Conservation (phyloP, 2,113 vertebrate species). For the Perca fluviatilis region DNA sequence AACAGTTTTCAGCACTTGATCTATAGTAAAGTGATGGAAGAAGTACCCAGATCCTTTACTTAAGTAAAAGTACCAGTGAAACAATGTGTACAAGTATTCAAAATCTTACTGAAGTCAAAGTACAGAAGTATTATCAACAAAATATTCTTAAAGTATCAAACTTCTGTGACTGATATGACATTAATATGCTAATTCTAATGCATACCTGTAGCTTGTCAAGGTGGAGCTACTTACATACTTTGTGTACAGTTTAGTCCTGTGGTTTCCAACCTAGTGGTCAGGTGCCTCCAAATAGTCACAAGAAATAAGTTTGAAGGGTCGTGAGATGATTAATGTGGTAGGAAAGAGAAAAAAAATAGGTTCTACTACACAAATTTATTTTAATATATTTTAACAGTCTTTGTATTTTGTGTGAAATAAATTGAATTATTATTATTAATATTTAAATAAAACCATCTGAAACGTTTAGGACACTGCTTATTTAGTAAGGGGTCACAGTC, state of each 20-base stretch:
- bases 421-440: background rate
- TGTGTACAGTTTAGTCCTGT: too few relatives aligned
- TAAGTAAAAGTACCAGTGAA: background rate
- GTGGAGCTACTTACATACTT: background rate
- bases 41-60: background rate
- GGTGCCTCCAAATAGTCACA: too few relatives aligned
- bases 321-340: too few relatives aligned
- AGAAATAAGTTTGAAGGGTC: too few relatives aligned
- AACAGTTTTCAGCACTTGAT: background rate
- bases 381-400: too few relatives aligned
- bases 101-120: background rate
- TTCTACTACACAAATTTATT: background rate
- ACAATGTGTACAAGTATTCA: background rate
- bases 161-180: background rate
- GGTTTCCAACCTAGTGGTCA: too few relatives aligned
- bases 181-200: background rate
- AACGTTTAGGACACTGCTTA: background rate
- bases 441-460: background rate
- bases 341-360: background rate
- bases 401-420: background rate
- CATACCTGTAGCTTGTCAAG: background rate
- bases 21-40: background rate
- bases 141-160: too few relatives aligned
- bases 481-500: background rate
- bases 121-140: background rate